These are phyloP conservation scores for Danio tinwini DNA, from an alignment of 2,797 vertebrate species.

Conservation along the genomic window DNA sequence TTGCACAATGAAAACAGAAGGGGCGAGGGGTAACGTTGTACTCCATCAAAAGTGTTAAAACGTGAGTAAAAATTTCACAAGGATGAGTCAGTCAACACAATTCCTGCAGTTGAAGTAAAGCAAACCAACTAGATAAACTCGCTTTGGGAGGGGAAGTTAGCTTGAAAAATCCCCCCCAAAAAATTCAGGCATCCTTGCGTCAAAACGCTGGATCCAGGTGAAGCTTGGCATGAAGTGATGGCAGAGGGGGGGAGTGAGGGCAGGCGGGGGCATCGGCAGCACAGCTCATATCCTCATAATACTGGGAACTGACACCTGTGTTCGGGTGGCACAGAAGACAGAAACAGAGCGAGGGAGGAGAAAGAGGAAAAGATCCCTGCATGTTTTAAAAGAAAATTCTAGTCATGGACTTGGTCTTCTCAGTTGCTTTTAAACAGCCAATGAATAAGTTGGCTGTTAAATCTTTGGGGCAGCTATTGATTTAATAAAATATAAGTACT, in stretches of 20 bases:
- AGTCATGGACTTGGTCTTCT: slow-evolving; percentile 30
- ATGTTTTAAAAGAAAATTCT: slow-evolving; percentile 11
- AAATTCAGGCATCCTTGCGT: slow-evolving; percentile 53
- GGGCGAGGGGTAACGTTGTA: slow-evolving; percentile 30
- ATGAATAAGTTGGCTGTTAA: not conserved
- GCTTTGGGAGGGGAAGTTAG: slow-evolving; percentile 32
- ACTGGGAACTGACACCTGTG: slow-evolving; percentile 40
- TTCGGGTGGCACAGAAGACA: slow-evolving; percentile 49
- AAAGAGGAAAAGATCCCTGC: slow-evolving; percentile 25
- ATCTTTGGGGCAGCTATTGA: slow-evolving; percentile 31
- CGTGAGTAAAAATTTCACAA: not conserved
- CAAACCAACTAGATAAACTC: slow-evolving; percentile 45
- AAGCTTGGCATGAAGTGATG: slow-evolving; percentile 45
- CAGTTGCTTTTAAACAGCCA: slow-evolving; percentile 9
- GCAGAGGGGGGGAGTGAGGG: slow-evolving; percentile 19
- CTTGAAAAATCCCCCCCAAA: slow-evolving; percentile 21
- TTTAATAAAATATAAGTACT: not conserved
- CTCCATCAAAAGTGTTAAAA: slow-evolving; percentile 45
- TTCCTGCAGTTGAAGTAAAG: slow-evolving; percentile 40
- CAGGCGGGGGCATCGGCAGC: slow-evolving; percentile 57
- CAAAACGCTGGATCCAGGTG: slow-evolving; percentile 41
- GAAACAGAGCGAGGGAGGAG: not conserved
- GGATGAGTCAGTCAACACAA: slow-evolving; percentile 18
- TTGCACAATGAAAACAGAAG: slow-evolving; percentile 53
- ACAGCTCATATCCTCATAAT: slow-evolving; percentile 57